Evolutionary conservation across 92 coral and sea anemone genomes (phyloP), one percentile per base, ranked within the genome.

Genomic region (Paragorgia papillata): DNA sequence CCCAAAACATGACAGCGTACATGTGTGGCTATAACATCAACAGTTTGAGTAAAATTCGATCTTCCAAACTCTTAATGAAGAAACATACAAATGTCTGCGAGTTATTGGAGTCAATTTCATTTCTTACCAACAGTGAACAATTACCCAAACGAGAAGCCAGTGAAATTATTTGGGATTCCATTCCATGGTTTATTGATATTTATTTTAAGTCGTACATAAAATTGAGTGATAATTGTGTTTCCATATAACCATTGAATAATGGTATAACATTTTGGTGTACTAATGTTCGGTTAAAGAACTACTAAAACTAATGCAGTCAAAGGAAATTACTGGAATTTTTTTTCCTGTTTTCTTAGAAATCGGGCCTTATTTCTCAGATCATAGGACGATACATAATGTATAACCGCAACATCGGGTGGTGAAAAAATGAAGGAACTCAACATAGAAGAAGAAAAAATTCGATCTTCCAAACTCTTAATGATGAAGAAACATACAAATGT

Each of bases 31-130:
- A 82, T 58, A 82, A 82, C 49, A 66, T 86, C 0, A 76, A 64
- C 71, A 85, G 90, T 3, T 73, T 69, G 53, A 82, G 68, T 17
- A 70, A 83, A 7, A 68, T 73, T 53, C 48, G 56, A 2, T 65
- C 85, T 28, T 79, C 79, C 55, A 49, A 65, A 41, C 24, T 87
- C 13, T 35, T 67, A 7, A 83, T 70, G 58, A 69, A 74, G 2
- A 83, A 83, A 53, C 88, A 79, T 31, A 79, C 83, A 25, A 79
- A 83, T 62, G 81, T 62, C 33, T 87, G 83, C 22, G 83, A 83
- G 43, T n/a, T 83, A 5, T 32, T 66, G n/a, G 83, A 83, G 27
- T 24, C 85, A 22, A 57, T 57, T 55, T 58, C 79, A 5, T 70
- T 21, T n/a, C 57, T 70, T 60, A 75, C 66, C 32, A 76, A 62